A percentile compares a stretch with the other conserved stretches of the same genome.
phyloP scores from a whole-genome alignment of 2,797 vertebrate species.

The Halcyon chelicuti region DNA sequence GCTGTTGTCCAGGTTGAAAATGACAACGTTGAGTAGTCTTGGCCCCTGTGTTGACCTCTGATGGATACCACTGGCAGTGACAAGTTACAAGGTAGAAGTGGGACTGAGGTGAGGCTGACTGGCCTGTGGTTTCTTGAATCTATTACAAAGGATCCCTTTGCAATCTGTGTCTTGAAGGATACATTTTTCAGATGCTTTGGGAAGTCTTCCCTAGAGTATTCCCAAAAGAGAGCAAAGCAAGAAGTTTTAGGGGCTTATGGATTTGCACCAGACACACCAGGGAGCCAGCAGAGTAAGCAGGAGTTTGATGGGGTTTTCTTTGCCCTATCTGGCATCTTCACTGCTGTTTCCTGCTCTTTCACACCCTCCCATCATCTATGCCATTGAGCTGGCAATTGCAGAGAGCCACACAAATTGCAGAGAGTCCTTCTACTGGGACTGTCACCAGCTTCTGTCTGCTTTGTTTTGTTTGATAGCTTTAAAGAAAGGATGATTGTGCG shows the following conservation, averaged over 20 bases:
- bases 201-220: neutral
- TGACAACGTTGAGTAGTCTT: neutral
- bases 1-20: neutral
- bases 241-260: neutral
- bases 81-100: neutral
- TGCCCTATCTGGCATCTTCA: neutral
- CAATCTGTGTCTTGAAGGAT: neutral
- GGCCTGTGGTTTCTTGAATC: neutral
- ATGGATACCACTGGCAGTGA: neutral
- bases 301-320: neutral
- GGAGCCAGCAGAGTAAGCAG: neutral
- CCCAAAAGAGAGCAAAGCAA: neutral
- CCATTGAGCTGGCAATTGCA: neutral
- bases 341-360: constrained; percentile 1
- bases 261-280: neutral
- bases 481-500: neutral
- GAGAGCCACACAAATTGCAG: neutral
- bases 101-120: neutral
- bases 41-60: neutral
- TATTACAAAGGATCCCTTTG: neutral
- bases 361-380: neutral
- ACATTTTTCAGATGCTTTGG: neutral
- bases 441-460: neutral
- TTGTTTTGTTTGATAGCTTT: neutral
- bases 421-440: neutral